Evolutionary conservation across 1,140 invertebrate genomes (phyloP), one percentile per base, ranked within the genome.

Genomic region (Brachionus calyciflorus): DNA sequence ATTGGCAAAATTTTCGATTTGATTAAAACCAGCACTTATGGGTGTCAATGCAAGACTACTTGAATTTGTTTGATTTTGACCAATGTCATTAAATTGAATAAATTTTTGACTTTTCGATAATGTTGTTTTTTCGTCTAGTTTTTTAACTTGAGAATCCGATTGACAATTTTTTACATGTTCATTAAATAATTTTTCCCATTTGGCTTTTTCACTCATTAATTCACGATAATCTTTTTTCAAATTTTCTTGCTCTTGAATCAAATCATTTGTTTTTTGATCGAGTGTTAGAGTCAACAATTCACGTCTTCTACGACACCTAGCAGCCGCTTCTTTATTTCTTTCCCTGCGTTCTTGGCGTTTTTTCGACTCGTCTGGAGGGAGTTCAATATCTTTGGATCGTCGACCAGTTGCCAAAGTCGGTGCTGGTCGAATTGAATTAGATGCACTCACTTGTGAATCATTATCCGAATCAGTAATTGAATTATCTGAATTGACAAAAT

Each of bases 371-470:
- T 77, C 76, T 0, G 76, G 76, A 24, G 76, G 76, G 1, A 77
- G 19, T 21, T 77, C 49, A 9, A 53, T 30, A 26, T 77, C 41
- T 60, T 63, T 60, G 5, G 49, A 26, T 24, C 51, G 60, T 10
- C 76, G 37, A 19, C 76, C 76, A 19, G 53, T 77, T 3, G 76
- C 76, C 12, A 77, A 40, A 26, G 76, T 77, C 5, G 76, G 76
- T 33, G 76, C 76, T 0, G 37, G 40, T 6, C 60, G 37, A 41
- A 28, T 4, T 63, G 1, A 30, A 21, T 9, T 46, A 7, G n/a
- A 46, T 7, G 44, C 3, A 9, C 33, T 37, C 28, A 26, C 1
- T n/a, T 17, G 1, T 17, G 28, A 37, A 41, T 65, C 60, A 19
- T 7, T 5, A 24, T 65, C 60, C 40, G 60, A 65, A 21, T 65